Percentiles rank a stretch among this genome's conserved stretches.
phyloP scores from a whole-genome alignment of 2,113 vertebrate species.

The Coptodon rendalli region DNA sequence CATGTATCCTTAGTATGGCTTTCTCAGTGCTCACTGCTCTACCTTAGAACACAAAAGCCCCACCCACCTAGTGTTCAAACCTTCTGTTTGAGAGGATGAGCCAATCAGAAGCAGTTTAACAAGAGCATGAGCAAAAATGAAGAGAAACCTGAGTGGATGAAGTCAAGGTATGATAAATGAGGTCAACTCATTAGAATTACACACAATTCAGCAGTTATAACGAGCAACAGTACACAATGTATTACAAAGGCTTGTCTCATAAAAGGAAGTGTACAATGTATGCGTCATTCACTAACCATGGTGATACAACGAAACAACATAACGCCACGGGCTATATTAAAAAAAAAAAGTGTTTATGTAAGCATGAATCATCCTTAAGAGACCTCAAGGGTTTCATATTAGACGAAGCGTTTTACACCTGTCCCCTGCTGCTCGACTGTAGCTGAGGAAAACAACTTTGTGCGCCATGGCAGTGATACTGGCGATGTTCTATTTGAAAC shows the following conservation, averaged over 20 bases:
- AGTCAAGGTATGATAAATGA: not conserved
- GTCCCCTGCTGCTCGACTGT: constrained; percentile 17
- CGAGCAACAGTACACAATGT: not conserved
- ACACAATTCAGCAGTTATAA: not conserved
- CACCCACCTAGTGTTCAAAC: not conserved
- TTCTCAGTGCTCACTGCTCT: not conserved
- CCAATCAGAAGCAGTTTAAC: not conserved
- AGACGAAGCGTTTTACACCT: constrained; percentile 43
- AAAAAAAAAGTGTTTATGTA: constrained; percentile 37
- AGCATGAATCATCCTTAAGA: constrained; percentile 26
- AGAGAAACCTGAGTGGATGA: not conserved
- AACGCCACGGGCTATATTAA: not conserved
- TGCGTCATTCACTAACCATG: constrained; percentile 14
- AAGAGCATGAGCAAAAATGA: not conserved
- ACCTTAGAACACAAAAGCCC: not conserved
- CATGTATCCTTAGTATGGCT: not conserved
- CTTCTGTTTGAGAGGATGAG: not conserved
- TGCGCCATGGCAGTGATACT: constrained; percentile 8
- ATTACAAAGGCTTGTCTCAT: not conserved
- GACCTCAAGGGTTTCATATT: constrained; percentile 37
- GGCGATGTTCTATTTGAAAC: constrained; percentile 13
- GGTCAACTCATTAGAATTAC: not conserved
- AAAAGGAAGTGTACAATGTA: not conserved
- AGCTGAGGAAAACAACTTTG: constrained; percentile 14
- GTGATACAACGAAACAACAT: constrained; percentile 24